phyloP scores from a whole-genome alignment of 2,797 vertebrate genomes.

The Astyanax mexicanus region DNA sequence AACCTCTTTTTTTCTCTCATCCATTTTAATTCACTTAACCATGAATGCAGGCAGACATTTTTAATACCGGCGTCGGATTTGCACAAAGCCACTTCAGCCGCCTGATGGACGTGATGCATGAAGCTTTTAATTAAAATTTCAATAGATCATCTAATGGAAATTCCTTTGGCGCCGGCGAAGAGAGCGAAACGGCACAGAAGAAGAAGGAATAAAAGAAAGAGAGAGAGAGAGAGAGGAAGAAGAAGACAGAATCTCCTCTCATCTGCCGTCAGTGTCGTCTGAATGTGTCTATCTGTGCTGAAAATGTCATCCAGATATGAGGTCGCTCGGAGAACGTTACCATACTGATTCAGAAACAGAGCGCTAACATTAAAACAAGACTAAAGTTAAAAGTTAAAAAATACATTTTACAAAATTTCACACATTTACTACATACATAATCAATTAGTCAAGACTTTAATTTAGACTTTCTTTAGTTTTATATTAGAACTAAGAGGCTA shows the following conservation, averaged over 20 bases:
- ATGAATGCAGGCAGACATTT: not conserved
- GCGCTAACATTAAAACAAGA: not conserved
- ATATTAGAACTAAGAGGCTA: too few relatives aligned
- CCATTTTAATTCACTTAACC: not conserved
- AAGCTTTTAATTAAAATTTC: slow-evolving; percentile 50
- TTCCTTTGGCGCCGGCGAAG: not conserved
- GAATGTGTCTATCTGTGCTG: slow-evolving; percentile 1
- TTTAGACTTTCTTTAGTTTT: too few relatives aligned
- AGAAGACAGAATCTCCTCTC: not conserved
- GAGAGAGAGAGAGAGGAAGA: not conserved
- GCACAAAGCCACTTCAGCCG: not conserved
- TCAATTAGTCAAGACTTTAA: too few relatives aligned
- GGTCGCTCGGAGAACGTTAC: not conserved
- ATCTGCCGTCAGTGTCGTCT: slow-evolving; percentile 1
- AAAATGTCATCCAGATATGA: slow-evolving; percentile 27
- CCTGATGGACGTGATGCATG: slow-evolving; percentile 19
- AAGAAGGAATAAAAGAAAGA: not conserved
- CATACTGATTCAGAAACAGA: not conserved
- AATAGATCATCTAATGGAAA: slow-evolving; percentile 21
- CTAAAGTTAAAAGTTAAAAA: too few relatives aligned
- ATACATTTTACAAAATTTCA: too few relatives aligned
- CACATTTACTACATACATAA: too few relatives aligned
- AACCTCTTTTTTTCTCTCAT: not conserved
- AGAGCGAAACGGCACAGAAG: not conserved
- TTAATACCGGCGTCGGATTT: not conserved